A percentile compares a stretch with the other conserved stretches of the same genome.
These are phyloP conservation scores for Patella ulyssiponensis DNA, from an alignment of 2,888 invertebrate genomes.

Conservation along the genomic window DNA sequence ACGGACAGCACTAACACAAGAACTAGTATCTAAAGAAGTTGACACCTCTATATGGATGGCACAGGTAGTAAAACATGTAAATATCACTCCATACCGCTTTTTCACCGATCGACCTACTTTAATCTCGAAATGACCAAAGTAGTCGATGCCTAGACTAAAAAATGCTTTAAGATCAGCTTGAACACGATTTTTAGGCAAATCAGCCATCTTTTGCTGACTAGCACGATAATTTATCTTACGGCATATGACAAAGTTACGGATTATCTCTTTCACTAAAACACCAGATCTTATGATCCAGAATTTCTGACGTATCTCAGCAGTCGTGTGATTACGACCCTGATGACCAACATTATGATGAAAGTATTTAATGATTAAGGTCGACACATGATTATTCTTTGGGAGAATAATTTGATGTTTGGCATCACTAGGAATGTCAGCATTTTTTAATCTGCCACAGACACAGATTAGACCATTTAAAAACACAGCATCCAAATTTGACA, in stretches of 20 bases:
- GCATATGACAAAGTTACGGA: not conserved
- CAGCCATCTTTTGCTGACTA: no score
- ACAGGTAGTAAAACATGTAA: not conserved
- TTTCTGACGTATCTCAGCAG: slow-evolving; percentile 11
- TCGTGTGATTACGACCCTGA: slow-evolving; percentile 1
- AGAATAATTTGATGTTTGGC: slow-evolving; percentile 1
- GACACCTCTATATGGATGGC: not conserved
- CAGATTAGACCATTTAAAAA: slow-evolving; percentile 5
- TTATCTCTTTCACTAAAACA: slow-evolving; percentile 8
- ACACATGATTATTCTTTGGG: not conserved
- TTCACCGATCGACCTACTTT: not conserved
- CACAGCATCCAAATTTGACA: slow-evolving; percentile 10
- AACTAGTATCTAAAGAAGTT: not conserved
- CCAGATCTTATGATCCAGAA: not conserved
- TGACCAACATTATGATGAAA: slow-evolving; percentile 12
- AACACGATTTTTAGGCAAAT: not conserved
- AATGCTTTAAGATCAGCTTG: not conserved
- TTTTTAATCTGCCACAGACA: slow-evolving; percentile 1
- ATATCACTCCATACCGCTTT: slow-evolving; percentile 15
- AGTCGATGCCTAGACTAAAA: not conserved
- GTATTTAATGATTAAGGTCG: not conserved
- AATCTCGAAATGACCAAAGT: not conserved
- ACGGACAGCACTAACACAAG: not conserved
- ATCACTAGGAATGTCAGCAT: not conserved
- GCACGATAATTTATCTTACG: not conserved